Evolutionary conservation across 92 coral and sea anemone species (phyloP), one percentile per base, ranked within the genome.

Genomic region (Desmophyllum pertusum): DNA sequence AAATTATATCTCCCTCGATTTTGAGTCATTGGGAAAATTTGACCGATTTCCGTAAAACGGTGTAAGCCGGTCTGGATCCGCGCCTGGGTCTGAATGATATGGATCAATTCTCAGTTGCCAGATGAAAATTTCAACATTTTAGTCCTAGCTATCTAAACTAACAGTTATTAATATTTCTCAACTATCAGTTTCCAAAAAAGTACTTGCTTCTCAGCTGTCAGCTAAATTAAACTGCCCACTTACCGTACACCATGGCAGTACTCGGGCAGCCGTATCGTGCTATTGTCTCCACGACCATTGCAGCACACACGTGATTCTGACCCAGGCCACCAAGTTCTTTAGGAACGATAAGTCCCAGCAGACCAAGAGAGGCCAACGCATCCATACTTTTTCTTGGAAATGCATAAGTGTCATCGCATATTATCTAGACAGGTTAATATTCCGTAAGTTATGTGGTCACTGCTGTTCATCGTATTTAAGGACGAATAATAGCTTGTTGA

Each of bases 201-300:
- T 10, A 17, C n/a, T 59, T 14, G 7, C 31, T 0, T 59, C 7
- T 59, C 33, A n/a, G 30, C 35, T 14, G 18, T 48, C 53, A 48
- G 13, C 17, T 13, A 48, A 52, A 52, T 17, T 8, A 2, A n/a
- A 15, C n/a, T 18, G 19, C 61, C 30, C 1, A 65, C 92, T 75
- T 59, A 90, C 93, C 93, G 27, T 76, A 90, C 6, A 90, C 80
- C 93, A 90, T 90, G 9, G 93, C 93, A 70, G 93, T 90, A 50
- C 93, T 90, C 6, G 93, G 81, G 52, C 93, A 90, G 23, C 93
- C 93, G 53, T 90, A 90, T 76, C 93, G 83, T 42, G 93, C 93
- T 53, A 90, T 90, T 4, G 93, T 90, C 48, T 90, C 93, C 15
- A 88, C 87, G 23, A 90, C 93, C 93, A 90, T 90, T 1, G 88